Conservation (phyloP, 2,888 invertebrate species). For the Galerucella calmariensis region DNA sequence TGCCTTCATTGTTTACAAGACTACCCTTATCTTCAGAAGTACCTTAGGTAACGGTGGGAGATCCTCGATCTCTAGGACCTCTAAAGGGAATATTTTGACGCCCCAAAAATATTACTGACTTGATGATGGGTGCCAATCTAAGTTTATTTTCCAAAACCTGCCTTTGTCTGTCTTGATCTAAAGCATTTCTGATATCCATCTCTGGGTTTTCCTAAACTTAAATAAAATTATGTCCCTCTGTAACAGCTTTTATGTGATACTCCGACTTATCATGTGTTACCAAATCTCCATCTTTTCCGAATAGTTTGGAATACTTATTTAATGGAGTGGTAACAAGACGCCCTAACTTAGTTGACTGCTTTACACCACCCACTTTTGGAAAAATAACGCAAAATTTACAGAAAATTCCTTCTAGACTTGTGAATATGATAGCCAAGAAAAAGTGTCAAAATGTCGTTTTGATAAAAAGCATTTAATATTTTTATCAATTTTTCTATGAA, state of each 20-base stretch:
- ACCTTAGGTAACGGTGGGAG: not conserved
- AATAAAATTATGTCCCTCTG: conserved; percentile 12
- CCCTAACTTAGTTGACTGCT: not conserved
- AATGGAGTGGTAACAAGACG: conserved; percentile 7
- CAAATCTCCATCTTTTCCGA: conserved; percentile 26
- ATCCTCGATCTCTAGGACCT: conserved; percentile 13
- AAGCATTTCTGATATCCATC: conserved; percentile 21
- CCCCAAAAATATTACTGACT: conserved; percentile 6
- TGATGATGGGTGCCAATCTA: not conserved
- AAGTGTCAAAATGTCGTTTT: too few relatives aligned
- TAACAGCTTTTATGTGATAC: conserved; percentile 10
- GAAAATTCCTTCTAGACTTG: conserved; percentile 6
- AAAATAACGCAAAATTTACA: conserved; percentile 16
- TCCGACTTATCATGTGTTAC: not conserved
- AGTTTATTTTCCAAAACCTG: conserved; percentile 26
- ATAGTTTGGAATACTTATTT: conserved; percentile 23
- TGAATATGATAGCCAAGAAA: too few relatives aligned
- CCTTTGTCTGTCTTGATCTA: conserved; percentile 15
- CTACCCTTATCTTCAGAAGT: not conserved
- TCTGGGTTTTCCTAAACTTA: conserved; percentile 19
- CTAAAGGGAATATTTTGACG: conserved; percentile 19
- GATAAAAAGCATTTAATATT: too few relatives aligned
- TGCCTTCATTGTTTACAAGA: conserved; percentile 14
- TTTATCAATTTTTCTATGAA: too few relatives aligned
- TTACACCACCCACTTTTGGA: conserved; percentile 6